Percentiles rank a stretch among this genome's conserved stretches.
These are phyloP conservation scores for Willowsia nigromaculata DNA, from an alignment of 2,888 invertebrate genomes.

Conservation along the genomic window DNA sequence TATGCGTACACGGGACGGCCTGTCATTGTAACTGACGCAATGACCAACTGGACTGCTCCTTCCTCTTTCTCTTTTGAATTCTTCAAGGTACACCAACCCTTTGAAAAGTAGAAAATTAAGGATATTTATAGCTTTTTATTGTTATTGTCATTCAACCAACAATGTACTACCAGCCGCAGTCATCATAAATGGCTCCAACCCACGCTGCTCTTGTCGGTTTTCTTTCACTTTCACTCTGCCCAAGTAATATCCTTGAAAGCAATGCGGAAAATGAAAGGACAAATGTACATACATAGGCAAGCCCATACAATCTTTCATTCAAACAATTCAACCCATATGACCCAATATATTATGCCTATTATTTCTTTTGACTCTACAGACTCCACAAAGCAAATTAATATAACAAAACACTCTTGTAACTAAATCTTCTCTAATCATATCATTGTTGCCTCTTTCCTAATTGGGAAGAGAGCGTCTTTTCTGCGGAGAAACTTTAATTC, in stretches of 20 bases:
- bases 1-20: conserved; percentile 89
- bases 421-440: not conserved
- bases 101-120: not conserved
- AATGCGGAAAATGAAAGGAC: not conserved
- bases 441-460: conserved; percentile 2
- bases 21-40: conserved; percentile 92
- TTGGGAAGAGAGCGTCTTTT: not conserved
- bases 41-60: conserved; percentile 89
- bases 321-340: not conserved
- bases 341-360: not conserved
- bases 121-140: not conserved
- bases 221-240: not conserved
- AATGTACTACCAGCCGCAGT: too few species aligned
- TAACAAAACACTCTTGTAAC: not conserved
- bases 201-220: not conserved
- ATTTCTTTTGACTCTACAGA: not conserved
- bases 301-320: not conserved
- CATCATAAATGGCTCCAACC: too few species aligned
- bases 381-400: not conserved
- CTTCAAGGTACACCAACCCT: conserved; percentile 85
- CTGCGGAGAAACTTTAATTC: not conserved
- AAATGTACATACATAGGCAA: too few species aligned
- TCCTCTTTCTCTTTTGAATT: conserved; percentile 89
- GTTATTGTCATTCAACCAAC: not conserved
- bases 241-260: not conserved